Evolutionary conservation across 1,140 invertebrate species (phyloP).

Genomic region (Amyelois transitella): DNA sequence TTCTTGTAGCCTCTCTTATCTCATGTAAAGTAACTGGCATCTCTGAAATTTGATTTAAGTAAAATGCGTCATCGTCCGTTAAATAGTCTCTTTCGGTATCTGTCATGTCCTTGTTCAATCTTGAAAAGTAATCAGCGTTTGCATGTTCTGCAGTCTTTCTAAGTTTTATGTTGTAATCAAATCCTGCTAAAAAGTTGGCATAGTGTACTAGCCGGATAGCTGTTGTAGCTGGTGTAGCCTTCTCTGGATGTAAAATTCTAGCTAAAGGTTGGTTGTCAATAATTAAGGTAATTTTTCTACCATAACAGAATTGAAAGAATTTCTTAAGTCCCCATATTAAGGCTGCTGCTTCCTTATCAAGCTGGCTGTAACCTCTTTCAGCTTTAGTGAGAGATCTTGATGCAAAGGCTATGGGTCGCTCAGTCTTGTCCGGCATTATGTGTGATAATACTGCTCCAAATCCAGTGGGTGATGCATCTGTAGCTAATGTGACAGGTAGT

Average conservation of each 20-base stretch:
- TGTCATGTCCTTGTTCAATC: no score
- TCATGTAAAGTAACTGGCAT: no score
- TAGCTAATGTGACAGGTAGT: constrained; percentile 1
- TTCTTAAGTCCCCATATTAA: constrained; percentile 21
- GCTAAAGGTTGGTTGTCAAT: constrained; percentile 70
- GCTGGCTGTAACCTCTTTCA: constrained; percentile 11
- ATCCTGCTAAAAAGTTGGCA: constrained; percentile 40
- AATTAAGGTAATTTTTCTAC: constrained; percentile 42
- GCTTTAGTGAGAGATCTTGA: constrained; percentile 5
- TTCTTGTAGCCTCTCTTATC: no score
- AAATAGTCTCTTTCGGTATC: no score
- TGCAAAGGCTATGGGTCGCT: constrained; percentile 3
- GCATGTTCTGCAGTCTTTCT: not conserved
- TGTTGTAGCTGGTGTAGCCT: constrained; percentile 30
- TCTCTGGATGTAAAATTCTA: constrained; percentile 48
- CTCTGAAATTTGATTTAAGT: no score
- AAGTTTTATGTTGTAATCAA: constrained; percentile 46
- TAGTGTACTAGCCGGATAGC: constrained; percentile 43
- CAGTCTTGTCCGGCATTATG: constrained; percentile 1
- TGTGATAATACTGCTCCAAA: constrained; percentile 8
- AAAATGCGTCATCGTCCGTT: no score
- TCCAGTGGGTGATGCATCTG: constrained; percentile 8
- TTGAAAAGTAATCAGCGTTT: not conserved
- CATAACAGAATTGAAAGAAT: constrained; percentile 71
- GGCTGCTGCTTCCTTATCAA: constrained; percentile 15